A percentile compares a stretch with the other conserved stretches of the same genome.
phyloP scores from a whole-genome alignment of 2,888 invertebrate genomes.

The Camponotus fellah region DNA sequence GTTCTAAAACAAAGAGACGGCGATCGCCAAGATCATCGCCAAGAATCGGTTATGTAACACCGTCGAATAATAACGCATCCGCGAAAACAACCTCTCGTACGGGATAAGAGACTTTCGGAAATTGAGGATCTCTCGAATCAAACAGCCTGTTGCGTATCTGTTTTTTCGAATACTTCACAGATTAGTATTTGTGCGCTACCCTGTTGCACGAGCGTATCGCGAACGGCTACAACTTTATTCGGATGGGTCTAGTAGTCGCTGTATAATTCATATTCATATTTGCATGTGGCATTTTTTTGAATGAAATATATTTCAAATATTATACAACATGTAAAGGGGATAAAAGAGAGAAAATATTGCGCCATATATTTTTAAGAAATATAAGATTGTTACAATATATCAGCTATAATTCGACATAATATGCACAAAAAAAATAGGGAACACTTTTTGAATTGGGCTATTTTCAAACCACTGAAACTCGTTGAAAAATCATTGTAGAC shows the following conservation, averaged over 20 bases:
- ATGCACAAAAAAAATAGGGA: not conserved
- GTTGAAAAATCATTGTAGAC: too few relatives aligned
- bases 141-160: not conserved
- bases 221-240: not conserved
- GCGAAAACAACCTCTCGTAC: not conserved
- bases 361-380: not conserved
- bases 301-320: not conserved
- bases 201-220: not conserved
- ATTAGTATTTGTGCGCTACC: not conserved
- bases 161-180: not conserved
- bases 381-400: not conserved
- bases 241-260: not conserved
- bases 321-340: not conserved
- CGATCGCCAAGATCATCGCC: slow-evolving; percentile 14
- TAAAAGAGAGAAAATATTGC: not conserved
- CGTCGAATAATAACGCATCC: slow-evolving; percentile 1
- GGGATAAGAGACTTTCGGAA: not conserved
- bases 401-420: not conserved
- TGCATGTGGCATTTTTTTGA: not conserved
- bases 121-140: slow-evolving; percentile 7
- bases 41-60: slow-evolving; percentile 27
- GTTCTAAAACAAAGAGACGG: slow-evolving; percentile 31
- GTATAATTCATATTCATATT: not conserved
- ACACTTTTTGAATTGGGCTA: too few relatives aligned
- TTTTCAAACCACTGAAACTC: too few relatives aligned